Conservation (phyloP, 1,140 invertebrate genomes). For the Epicauta chinensis region DNA sequence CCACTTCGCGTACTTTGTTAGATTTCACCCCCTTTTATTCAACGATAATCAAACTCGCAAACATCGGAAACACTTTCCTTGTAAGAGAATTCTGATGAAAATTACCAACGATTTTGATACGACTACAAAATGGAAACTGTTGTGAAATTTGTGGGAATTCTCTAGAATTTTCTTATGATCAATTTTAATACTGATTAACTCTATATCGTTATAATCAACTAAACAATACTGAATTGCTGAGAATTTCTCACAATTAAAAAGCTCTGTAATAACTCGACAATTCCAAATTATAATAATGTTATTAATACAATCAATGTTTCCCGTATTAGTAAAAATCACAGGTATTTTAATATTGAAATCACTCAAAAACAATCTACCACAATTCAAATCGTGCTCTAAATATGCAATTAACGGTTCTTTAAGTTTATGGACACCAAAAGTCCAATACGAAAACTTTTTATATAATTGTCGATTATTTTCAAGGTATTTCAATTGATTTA, state of each 20-base stretch:
- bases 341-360: conserved; percentile 3
- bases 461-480: background rate
- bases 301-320: background rate
- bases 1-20: too few species aligned
- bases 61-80: too few species aligned
- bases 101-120: background rate
- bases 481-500: conserved; percentile 4
- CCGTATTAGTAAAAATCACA: conserved; percentile 1
- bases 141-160: background rate
- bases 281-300: background rate
- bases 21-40: too few species aligned
- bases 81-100: too few species aligned
- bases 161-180: background rate
- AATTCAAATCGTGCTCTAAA: background rate
- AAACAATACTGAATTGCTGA: background rate
- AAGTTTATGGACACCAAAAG: conserved; percentile 1
- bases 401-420: conserved; percentile 1
- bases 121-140: background rate
- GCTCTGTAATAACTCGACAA: conserved; percentile 3
- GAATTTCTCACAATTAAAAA: background rate
- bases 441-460: conserved; percentile 5
- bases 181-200: background rate
- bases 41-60: too few species aligned
- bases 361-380: background rate
- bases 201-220: conserved; percentile 1